Conservation (phyloP, 2,888 invertebrate genomes). For the Sipha maydis region DNA sequence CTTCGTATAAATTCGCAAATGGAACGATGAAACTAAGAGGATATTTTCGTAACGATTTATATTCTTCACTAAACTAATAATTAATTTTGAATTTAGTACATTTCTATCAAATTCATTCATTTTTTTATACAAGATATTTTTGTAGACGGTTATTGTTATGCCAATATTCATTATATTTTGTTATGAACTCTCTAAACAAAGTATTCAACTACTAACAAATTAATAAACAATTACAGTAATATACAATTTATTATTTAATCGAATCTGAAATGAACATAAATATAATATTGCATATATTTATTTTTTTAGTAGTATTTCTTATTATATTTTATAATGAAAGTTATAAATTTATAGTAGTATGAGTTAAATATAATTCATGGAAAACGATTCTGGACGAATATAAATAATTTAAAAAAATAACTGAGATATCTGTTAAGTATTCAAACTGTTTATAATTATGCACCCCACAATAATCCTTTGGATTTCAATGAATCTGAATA, state of each 20-base stretch:
- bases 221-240: too few species aligned
- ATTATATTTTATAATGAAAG: background rate
- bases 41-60: too few species aligned
- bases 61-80: too few species aligned
- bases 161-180: background rate
- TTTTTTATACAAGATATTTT: background rate
- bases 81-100: background rate
- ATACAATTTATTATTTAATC: background rate
- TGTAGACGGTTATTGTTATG: background rate
- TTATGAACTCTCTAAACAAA: background rate
- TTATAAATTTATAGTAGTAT: background rate
- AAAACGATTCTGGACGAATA: background rate
- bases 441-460: background rate
- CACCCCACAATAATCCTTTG: background rate
- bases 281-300: background rate
- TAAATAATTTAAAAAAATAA: background rate
- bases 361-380: background rate
- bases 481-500: background rate
- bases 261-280: background rate
- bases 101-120: background rate
- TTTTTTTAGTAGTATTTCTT: background rate
- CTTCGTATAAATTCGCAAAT: background rate
- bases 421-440: background rate
- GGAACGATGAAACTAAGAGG: background rate
- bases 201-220: background rate